Evolutionary conservation across 2,113 vertebrate genomes (phyloP).

Genomic region (Cephalophus harveyi): DNA sequence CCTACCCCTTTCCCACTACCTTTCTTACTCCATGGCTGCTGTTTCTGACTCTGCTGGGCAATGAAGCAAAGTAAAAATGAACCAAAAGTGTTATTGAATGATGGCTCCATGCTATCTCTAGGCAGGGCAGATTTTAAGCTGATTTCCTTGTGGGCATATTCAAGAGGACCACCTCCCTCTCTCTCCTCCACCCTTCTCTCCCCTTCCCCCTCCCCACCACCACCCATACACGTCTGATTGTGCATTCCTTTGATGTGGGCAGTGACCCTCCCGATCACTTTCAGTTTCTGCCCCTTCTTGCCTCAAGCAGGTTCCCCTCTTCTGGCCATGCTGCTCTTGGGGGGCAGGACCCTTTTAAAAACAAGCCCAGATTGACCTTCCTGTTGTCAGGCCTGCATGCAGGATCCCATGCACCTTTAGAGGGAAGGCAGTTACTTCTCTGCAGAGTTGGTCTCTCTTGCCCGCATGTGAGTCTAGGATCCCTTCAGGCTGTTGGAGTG

Average conservation of each 20-base stretch:
- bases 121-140: neutral
- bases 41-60: neutral
- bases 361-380: neutral
- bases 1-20: neutral
- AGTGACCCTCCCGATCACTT: neutral
- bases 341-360: neutral
- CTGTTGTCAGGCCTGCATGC: neutral
- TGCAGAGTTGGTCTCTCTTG: neutral
- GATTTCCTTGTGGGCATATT: neutral
- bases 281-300: neutral
- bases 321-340: neutral
- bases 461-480: neutral
- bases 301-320: neutral
- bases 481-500: neutral
- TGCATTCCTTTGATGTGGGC: neutral
- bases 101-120: neutral
- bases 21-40: neutral
- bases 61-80: neutral
- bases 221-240: neutral
- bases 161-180: neutral
- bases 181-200: fast-evolving
- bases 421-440: neutral
- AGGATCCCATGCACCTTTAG: neutral
- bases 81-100: neutral
- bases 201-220: fast-evolving